Evolutionary conservation across 2,797 vertebrate species (phyloP).

Genomic region (Xenopus petersii): DNA sequence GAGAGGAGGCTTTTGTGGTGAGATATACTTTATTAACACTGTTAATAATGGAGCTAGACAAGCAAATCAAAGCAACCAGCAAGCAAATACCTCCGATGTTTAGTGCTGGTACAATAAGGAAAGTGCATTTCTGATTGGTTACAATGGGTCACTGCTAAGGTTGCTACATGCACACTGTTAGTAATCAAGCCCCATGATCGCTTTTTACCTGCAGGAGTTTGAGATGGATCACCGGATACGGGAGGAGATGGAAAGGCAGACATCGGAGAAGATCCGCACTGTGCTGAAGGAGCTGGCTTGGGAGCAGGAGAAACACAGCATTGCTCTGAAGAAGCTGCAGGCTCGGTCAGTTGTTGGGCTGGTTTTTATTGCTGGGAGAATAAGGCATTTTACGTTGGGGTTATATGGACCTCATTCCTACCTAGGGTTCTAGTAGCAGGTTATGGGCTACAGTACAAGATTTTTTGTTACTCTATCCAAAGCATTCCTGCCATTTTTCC

Average conservation of each 20-base stretch:
- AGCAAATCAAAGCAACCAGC: too few relatives aligned
- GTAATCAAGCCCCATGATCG: not conserved
- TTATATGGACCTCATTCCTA: too few relatives aligned
- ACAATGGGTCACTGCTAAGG: not conserved
- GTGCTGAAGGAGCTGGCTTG: conserved; percentile 77
- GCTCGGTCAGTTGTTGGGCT: conserved; percentile 60
- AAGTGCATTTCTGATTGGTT: too few relatives aligned
- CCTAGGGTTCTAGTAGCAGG: too few relatives aligned
- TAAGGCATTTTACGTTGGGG: too few relatives aligned
- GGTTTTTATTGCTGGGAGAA: too few relatives aligned
- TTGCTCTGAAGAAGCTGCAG: conserved; percentile 76
- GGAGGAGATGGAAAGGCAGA: conserved; percentile 69
- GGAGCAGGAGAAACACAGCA: conserved; percentile 74
- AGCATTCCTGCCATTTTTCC: too few relatives aligned
- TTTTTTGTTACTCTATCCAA: too few relatives aligned
- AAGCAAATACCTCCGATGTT: too few relatives aligned
- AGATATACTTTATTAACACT: not conserved
- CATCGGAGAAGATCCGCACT: conserved; percentile 63
- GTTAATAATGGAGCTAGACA: not conserved
- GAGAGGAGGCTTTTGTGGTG: not conserved
- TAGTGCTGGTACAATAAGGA: too few relatives aligned
- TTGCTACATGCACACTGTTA: not conserved
- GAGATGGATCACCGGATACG: conserved; percentile 72
- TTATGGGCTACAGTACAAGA: too few relatives aligned
- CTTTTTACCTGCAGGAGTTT: conserved; percentile 69